These are phyloP conservation scores for Nansenia antarctica DNA, from an alignment of 2,113 vertebrate species.

Conservation along the genomic window DNA sequence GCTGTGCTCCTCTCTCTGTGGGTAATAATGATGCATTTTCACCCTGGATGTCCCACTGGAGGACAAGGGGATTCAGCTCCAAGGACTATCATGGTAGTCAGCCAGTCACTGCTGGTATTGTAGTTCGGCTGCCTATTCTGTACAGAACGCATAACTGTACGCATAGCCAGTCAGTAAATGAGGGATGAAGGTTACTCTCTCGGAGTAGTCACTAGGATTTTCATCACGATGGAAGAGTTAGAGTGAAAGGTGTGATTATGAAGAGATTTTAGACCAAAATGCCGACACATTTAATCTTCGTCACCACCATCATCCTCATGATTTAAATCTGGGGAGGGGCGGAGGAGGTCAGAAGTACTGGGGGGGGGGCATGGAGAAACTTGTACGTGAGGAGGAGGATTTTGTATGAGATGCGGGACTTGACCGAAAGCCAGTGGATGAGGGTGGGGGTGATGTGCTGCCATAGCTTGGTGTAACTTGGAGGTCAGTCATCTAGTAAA, in stretches of 20 bases:
- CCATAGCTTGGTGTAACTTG: no score
- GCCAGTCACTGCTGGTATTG: slow-evolving; percentile 9
- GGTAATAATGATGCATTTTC: slow-evolving; percentile 30
- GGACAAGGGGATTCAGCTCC: slow-evolving; percentile 6
- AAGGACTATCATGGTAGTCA: slow-evolving; percentile 12
- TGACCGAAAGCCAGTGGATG: no score
- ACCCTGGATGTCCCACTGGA: slow-evolving; percentile 3
- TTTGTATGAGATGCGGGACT: no score
- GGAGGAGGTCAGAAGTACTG: no score
- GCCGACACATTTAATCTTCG: neutral
- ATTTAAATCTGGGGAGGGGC: no score
- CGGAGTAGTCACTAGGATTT: neutral
- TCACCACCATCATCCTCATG: neutral
- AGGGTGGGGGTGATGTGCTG: no score
- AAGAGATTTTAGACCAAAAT: neutral
- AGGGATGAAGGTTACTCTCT: slow-evolving; percentile 53
- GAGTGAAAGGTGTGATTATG: neutral
- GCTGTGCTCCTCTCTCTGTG: slow-evolving; percentile 28
- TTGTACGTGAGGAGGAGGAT: no score
- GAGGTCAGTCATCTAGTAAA: no score
- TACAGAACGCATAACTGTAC: no score
- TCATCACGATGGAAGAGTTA: neutral
- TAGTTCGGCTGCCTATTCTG: slow-evolving; percentile 20
- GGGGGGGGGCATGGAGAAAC: no score
- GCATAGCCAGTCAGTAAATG: slow-evolving; percentile 43